A percentile compares a stretch with the other conserved stretches of the same genome.
These are phyloP conservation scores for Trichechus manatus DNA, from an alignment of 2,113 vertebrate genomes.

Conservation along the genomic window DNA sequence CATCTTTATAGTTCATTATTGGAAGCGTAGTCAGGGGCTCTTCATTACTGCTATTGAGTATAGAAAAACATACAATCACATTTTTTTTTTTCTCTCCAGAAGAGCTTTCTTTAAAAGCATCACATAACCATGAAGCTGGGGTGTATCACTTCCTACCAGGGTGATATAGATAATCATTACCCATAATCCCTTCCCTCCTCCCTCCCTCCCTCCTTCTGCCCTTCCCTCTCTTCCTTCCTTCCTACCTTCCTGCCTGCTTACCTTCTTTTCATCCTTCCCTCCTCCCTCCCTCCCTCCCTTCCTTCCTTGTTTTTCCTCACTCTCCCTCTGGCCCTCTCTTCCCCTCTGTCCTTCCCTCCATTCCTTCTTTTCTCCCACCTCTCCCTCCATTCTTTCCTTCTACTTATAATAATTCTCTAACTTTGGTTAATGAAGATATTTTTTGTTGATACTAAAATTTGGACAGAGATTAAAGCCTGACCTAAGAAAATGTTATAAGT, in stretches of 20 bases:
- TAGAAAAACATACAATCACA: background rate
- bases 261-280: background rate
- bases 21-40: background rate
- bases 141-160: background rate
- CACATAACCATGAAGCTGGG: background rate
- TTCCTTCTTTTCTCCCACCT: background rate
- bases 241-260: background rate
- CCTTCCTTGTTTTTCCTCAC: background rate
- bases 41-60: background rate
- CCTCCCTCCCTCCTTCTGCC: no score
- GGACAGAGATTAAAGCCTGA: background rate
- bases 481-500: background rate
- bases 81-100: background rate
- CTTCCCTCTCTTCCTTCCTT: background rate
- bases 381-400: background rate
- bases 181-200: no score
- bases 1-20: background rate
- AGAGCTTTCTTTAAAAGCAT: constrained; percentile 10
- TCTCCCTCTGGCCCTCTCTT: background rate
- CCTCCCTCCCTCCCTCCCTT: background rate
- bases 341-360: background rate
- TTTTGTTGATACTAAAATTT: constrained; percentile 31
- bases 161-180: background rate
- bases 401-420: background rate
- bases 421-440: background rate